Conservation (phyloP, 2,113 vertebrate genomes). For the Petroica traversi region DNA sequence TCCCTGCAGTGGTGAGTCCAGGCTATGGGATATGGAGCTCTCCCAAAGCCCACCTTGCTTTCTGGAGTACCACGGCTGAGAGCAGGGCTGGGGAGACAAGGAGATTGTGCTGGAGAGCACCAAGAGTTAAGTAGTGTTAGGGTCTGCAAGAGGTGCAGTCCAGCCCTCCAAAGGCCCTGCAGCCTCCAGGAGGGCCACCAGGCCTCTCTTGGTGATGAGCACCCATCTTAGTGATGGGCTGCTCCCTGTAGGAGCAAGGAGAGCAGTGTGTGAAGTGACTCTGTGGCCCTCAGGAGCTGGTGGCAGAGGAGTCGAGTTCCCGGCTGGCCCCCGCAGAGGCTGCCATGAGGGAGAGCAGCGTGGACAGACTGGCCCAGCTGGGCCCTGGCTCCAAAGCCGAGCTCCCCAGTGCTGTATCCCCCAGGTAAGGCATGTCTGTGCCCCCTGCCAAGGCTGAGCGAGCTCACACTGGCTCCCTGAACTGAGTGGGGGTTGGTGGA, state of each 20-base stretch:
- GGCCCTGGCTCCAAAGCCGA: constrained; percentile 8
- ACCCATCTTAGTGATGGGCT: not conserved
- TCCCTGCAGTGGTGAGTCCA: constrained; percentile 53
- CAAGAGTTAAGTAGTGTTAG: not conserved
- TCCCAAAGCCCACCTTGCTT: not conserved
- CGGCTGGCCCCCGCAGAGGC: not conserved
- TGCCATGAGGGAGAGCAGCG: constrained; percentile 10
- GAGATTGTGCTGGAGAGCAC: not conserved
- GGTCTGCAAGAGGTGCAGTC: not conserved
- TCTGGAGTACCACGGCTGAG: not conserved
- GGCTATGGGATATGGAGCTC: not conserved
- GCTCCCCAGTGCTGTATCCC: constrained; percentile 45
- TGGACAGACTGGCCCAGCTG: constrained; percentile 59
- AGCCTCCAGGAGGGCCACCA: not conserved
- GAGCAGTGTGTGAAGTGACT: not conserved
- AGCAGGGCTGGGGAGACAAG: not conserved
- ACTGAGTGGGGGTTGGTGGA: not conserved
- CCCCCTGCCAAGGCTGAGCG: not conserved
- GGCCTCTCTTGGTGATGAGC: not conserved
- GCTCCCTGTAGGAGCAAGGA: not conserved
- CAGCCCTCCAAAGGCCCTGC: not conserved
- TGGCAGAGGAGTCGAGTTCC: not conserved
- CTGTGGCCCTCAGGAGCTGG: constrained; percentile 37
- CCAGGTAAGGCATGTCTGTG: constrained; percentile 5
- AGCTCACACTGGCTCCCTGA: not conserved